These are phyloP conservation scores for Scrobipalpa costella DNA, from an alignment of 2,888 invertebrate species.

Conservation along the genomic window DNA sequence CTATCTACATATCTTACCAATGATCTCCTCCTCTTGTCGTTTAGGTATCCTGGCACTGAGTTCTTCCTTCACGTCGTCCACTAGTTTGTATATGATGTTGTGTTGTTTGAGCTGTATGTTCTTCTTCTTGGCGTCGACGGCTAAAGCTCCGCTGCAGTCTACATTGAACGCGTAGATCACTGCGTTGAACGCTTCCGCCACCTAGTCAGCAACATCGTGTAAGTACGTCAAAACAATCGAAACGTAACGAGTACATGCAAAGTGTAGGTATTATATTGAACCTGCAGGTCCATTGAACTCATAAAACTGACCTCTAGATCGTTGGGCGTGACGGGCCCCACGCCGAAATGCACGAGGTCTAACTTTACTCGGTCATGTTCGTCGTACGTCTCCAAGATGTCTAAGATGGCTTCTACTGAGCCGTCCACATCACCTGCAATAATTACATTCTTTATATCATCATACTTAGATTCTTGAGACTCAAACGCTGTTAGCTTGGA, in stretches of 20 bases:
- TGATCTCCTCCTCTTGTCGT: slow-evolving; percentile 86
- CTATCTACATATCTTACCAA: too few relatives aligned
- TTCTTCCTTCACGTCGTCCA: slow-evolving; percentile 91
- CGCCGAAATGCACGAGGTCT: slow-evolving; percentile 93
- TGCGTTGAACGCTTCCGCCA: slow-evolving; percentile 78
- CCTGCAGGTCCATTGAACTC: too few relatives aligned
- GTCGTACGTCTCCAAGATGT: slow-evolving; percentile 93
- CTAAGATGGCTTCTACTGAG: slow-evolving; percentile 96
- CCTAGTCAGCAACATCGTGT: slow-evolving; percentile 42
- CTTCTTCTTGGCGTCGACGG: slow-evolving; percentile 73
- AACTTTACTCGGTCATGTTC: slow-evolving; percentile 86
- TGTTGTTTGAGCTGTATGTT: slow-evolving; percentile 84
- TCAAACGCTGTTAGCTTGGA: too few relatives aligned
- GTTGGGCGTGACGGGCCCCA: slow-evolving; percentile 91
- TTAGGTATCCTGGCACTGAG: slow-evolving; percentile 87
- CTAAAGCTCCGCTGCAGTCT: slow-evolving; percentile 71
- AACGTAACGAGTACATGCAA: background rate
- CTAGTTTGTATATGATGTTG: slow-evolving; percentile 96
- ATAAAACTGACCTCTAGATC: slow-evolving; percentile 90
- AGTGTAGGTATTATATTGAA: background rate
- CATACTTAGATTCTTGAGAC: too few relatives aligned
- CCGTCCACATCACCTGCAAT: slow-evolving; percentile 94
- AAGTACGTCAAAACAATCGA: too few relatives aligned
- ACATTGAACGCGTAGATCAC: slow-evolving; percentile 95
- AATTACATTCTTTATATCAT: background rate